Evolutionary conservation across 2,888 invertebrate species (phyloP), one percentile per base, ranked within the genome.

Genomic region (Heteromurus nitidus): DNA sequence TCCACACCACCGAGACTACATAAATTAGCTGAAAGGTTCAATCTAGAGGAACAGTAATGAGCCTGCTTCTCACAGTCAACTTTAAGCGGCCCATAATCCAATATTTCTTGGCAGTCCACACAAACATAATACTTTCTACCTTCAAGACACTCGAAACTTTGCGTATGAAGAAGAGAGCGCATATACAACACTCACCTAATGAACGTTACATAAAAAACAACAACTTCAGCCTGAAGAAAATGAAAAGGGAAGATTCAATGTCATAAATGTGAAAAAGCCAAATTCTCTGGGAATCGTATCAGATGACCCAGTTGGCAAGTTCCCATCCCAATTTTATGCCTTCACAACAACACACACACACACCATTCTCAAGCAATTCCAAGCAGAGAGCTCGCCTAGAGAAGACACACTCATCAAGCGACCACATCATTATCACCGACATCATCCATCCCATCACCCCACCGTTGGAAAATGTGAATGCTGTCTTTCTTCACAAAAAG

Each of bases 231-330:
- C 2, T 50, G 20, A 9, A 50, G 47, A 72, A n/a, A 62, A 73
- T 73, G 62, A 30, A 73, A 22, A 73, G 60, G 42, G 44, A 72
- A 42, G 60, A 44, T 76, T 76, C 76, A 76, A 76, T 76, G 76
- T 68, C 76, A 76, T 68, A 68, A 30, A 31, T 47, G 69, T 50
- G 69, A 67, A 68, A 65, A 75, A 42, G 65, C 50, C 30, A 36
- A 58, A 69, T 18, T 62, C 65, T 72, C 53, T 77, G 55, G 50
- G 53, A 77, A 70, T 55, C 24, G 42, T 80, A 73, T 73, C 73
- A 26, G 67, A 73, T 80, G 73, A 80, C 80, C 80, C 53, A 80
- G 60, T 80, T 80, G 80, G 80, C 80, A 80, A 67, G 73, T 67
- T 80, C 74, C 62, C 80, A 74, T 60, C 60, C 68, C 55, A 60